Evolutionary conservation across 2,888 invertebrate genomes (phyloP).

Genomic region (Dolomedes plantarius): DNA sequence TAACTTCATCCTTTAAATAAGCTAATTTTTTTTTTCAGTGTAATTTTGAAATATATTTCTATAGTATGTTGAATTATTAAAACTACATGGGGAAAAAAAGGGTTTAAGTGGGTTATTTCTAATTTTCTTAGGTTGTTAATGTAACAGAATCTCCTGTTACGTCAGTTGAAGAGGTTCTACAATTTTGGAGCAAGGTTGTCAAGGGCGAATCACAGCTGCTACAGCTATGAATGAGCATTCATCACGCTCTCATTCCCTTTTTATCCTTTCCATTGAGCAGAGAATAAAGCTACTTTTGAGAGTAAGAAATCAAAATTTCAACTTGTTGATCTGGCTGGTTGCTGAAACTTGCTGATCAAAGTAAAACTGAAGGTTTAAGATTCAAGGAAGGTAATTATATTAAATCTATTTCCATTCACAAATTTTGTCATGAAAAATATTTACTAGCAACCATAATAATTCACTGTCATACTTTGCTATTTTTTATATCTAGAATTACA

Average conservation of each 20-base stretch:
- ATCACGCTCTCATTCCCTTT: slow-evolving; percentile 41
- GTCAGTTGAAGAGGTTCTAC: slow-evolving; percentile 23
- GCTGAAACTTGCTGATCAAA: slow-evolving; percentile 30
- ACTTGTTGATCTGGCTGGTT: slow-evolving; percentile 45
- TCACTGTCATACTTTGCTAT: no score
- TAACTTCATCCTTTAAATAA: no score
- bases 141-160: slow-evolving; percentile 21
- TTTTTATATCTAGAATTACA: no score
- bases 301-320: slow-evolving; percentile 35
- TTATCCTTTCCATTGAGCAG: slow-evolving; percentile 34
- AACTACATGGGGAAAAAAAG: no score
- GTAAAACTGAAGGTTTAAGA: slow-evolving; percentile 31
- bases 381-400: slow-evolving; percentile 37
- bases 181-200: slow-evolving; percentile 20
- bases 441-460: no score
- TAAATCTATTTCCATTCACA: no score
- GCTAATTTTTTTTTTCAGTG: no score
- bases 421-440: no score
- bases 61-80: no score
- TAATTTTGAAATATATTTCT: no score
- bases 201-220: slow-evolving; percentile 20
- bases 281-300: slow-evolving; percentile 10
- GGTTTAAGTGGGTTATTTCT: no score
- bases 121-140: slow-evolving; percentile 27
- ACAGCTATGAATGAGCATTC: slow-evolving; percentile 36